Conservation (phyloP, 2,888 invertebrate species). For the Frankliniella fusca region DNA sequence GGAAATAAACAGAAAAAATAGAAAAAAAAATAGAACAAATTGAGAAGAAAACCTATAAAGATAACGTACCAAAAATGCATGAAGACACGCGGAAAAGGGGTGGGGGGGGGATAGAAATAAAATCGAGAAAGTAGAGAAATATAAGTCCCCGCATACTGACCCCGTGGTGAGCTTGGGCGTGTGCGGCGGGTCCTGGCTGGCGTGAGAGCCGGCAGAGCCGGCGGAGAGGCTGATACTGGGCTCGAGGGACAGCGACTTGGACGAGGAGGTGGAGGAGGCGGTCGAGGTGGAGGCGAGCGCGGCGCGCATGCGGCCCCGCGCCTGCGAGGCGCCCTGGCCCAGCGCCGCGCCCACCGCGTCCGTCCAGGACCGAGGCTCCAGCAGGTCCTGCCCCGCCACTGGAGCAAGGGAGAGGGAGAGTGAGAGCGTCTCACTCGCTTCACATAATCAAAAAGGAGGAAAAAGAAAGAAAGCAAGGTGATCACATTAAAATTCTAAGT, state of each 20-base stretch:
- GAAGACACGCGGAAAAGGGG: no score
- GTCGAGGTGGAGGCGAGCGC: conserved; percentile 41
- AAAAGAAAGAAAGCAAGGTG: background rate
- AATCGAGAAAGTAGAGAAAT: no score
- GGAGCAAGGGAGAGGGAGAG: conserved; percentile 35
- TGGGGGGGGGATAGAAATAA: no score
- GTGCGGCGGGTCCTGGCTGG: conserved; percentile 28
- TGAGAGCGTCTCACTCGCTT: no score
- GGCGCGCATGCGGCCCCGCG: conserved; percentile 37
- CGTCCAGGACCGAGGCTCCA: conserved; percentile 54
- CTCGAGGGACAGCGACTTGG: conserved; percentile 35
- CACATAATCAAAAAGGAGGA: background rate
- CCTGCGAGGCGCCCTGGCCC: conserved; percentile 43
- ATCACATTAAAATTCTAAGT: no score
- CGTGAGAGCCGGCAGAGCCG: background rate
- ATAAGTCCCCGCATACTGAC: no score
- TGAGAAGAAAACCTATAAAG: no score
- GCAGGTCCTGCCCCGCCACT: conserved; percentile 66
- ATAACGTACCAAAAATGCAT: no score
- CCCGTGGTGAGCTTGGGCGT: conserved; percentile 34
- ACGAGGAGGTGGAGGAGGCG: conserved; percentile 49
- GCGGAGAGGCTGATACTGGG: background rate
- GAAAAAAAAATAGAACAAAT: background rate
- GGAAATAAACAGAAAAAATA: background rate
- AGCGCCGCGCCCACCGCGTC: conserved; percentile 48